phyloP scores from a whole-genome alignment of 1,140 invertebrate species.

The Bombyx mori region ASM3026992v2 NC_085113.1:9384001-9384500 shows the following conservation, averaged over 20 bases:
- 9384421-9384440: no score
- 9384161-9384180: not conserved
- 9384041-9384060: conserved; percentile 16
- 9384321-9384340: not conserved
- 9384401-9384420: no score
- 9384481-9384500: no score
- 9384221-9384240: not conserved
- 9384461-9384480: no score
- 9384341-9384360: no score
- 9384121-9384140: conserved; percentile 25
- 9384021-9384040: conserved; percentile 11
- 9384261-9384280: no score
- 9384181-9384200: not conserved
- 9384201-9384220: not conserved
- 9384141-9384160: not conserved
- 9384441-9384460: no score
- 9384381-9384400: no score
- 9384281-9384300: no score
- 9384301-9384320: not conserved
- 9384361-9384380: no score
- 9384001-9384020: not conserved
- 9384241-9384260: not conserved
- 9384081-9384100: conserved; percentile 26
- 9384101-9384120: not conserved
- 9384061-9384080: conserved; percentile 31